Evolutionary conservation across 2,113 vertebrate species (phyloP).

Genomic region (Benitochromis conjunctus): DNA sequence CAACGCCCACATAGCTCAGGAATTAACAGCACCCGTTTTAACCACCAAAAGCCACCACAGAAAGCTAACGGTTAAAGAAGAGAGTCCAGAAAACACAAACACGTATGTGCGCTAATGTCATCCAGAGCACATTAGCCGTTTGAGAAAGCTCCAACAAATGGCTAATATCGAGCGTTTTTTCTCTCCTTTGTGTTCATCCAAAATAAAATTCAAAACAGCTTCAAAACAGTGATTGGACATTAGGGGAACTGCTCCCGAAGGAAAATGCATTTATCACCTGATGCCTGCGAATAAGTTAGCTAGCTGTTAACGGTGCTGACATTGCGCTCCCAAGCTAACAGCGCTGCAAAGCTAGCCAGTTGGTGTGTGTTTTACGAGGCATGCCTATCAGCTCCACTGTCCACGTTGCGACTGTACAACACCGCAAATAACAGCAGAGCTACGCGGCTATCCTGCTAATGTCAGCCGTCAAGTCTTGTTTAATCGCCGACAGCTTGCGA

Average conservation of each 20-base stretch:
- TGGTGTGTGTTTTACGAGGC: slow-evolving; percentile 8
- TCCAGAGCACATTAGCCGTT: not conserved
- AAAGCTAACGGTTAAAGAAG: not conserved
- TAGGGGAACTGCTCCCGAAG: not conserved
- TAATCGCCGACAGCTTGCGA: not conserved
- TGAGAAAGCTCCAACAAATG: not conserved
- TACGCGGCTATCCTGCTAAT: not conserved
- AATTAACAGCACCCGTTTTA: not conserved
- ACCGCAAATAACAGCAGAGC: not conserved
- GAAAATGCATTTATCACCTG: not conserved
- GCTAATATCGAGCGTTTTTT: not conserved
- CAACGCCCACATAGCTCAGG: not conserved
- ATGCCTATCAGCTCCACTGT: slow-evolving; percentile 17
- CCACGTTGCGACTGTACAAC: slow-evolving; percentile 30
- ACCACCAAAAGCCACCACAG: not conserved
- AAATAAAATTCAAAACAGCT: not conserved
- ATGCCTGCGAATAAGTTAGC: not conserved
- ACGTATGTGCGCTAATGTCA: not conserved
- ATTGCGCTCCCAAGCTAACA: slow-evolving; percentile 21
- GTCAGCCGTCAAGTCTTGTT: not conserved
- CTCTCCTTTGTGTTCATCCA: not conserved
- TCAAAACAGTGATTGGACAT: not conserved
- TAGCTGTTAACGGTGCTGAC: not conserved
- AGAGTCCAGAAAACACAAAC: not conserved
- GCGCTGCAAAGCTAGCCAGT: slow-evolving; percentile 19